Percentiles rank a stretch among this genome's conserved stretches.
Evolutionary conservation across 2,888 invertebrate species (phyloP).

Genomic region (Heteromurus nitidus): DNA sequence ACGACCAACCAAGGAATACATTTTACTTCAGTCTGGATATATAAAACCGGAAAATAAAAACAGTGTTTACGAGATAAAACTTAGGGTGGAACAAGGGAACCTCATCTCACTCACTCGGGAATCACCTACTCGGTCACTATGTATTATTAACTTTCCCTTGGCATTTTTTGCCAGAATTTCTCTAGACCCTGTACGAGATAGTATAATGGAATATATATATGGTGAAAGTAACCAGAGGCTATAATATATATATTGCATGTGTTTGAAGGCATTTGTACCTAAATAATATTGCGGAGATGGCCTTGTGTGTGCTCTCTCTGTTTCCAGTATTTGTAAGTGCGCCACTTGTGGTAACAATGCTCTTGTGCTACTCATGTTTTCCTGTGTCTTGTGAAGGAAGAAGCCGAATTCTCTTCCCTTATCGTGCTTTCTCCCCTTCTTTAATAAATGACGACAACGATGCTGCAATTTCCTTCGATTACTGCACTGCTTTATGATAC

Average conservation of each 20-base stretch:
- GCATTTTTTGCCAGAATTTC: not conserved
- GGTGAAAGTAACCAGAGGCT: not conserved
- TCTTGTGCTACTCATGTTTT: not conserved
- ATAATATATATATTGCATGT: not conserved
- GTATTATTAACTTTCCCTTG: constrained; percentile 16
- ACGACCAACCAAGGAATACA: constrained; percentile 12
- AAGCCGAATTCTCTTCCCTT: no score
- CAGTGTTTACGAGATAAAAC: constrained; percentile 8
- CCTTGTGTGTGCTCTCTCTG: not conserved
- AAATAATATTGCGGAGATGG: no score
- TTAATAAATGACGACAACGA: constrained; percentile 28
- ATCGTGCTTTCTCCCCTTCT: not conserved
- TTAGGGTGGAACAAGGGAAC: not conserved
- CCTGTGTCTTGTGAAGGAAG: not conserved
- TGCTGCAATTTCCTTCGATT: constrained; percentile 15
- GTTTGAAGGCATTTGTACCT: not conserved
- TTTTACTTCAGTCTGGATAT: not conserved
- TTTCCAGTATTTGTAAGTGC: not conserved
- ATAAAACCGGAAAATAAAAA: constrained; percentile 15
- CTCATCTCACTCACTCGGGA: not conserved
- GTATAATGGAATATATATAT: not conserved
- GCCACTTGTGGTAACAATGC: not conserved
- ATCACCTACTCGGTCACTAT: not conserved
- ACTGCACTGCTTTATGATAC: constrained; percentile 7
- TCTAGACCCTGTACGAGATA: not conserved